Conservation (phyloP, 2,888 invertebrate genomes). For the Strigamia transsilvanica region DNA sequence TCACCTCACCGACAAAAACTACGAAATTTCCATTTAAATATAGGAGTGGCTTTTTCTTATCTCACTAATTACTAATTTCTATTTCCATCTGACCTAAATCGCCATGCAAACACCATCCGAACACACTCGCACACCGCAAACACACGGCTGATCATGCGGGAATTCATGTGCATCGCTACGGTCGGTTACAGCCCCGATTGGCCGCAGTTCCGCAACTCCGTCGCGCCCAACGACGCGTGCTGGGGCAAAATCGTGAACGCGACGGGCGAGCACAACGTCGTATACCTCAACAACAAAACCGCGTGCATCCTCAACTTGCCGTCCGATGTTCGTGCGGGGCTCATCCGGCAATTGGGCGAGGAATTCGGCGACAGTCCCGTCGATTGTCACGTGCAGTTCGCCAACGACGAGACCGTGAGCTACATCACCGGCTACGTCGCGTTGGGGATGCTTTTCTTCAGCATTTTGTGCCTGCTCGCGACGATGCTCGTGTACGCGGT, state of each 20-base stretch:
- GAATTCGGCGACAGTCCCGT: constrained; percentile 14
- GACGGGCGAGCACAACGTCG: not conserved
- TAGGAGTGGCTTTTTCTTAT: not conserved
- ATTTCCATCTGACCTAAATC: not conserved
- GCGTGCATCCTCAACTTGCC: constrained; percentile 37
- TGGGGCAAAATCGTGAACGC: not conserved
- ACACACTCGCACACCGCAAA: not conserved
- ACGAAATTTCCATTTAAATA: not conserved
- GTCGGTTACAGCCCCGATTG: not conserved
- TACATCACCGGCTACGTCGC: not conserved
- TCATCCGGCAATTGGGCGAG: not conserved
- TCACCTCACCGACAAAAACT: too few species aligned
- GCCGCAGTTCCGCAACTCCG: not conserved
- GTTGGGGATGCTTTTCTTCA: not conserved
- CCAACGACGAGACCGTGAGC: not conserved
- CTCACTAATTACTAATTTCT: too few species aligned
- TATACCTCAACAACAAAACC: constrained; percentile 10
- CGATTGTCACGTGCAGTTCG: constrained; percentile 34
- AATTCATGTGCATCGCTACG: constrained; percentile 50
- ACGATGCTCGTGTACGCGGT: constrained; percentile 30
- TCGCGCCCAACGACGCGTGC: constrained; percentile 6
- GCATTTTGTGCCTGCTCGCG: constrained; percentile 22
- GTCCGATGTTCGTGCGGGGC: not conserved
- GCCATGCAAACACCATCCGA: not conserved
- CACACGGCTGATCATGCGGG: not conserved